Percentiles rank a stretch among this genome's conserved stretches.
Conservation (phyloP, 2,113 vertebrate genomes). For the Recurvirostra avosetta region DNA sequence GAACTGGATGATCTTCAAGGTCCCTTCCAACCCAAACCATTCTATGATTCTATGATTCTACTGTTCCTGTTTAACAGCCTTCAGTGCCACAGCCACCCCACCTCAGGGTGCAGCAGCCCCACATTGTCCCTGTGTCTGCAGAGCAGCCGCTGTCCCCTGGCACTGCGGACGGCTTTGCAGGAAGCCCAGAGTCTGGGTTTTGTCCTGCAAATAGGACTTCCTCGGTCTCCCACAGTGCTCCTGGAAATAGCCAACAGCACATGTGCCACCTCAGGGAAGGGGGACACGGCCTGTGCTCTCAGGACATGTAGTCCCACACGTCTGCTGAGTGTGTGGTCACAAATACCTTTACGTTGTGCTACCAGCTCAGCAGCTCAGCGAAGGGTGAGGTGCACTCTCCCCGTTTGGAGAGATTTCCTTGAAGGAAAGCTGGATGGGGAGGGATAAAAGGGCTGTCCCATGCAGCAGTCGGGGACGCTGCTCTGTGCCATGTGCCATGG, state of each 20-base stretch:
- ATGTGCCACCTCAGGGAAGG: background rate
- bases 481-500: background rate
- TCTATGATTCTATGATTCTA: too few species aligned
- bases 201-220: background rate
- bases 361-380: background rate
- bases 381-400: background rate
- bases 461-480: fast-evolving
- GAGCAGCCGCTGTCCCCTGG: fast-evolving
- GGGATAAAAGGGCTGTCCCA: background rate
- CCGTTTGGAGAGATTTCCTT: background rate
- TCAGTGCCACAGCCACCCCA: background rate
- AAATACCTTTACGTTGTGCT: background rate
- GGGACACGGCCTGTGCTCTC: background rate
- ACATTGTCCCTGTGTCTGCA: background rate
- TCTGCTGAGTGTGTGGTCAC: background rate
- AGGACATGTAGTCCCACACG: fast-evolving
- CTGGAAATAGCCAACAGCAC: background rate
- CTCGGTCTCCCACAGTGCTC: background rate
- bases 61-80: background rate
- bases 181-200: background rate
- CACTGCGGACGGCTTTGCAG: background rate
- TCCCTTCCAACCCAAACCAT: too few species aligned
- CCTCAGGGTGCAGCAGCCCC: background rate
- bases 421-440: background rate
- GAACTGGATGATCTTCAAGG: too few species aligned